Conservation (phyloP, 1,140 invertebrate species). For the Nasonia longicornis region DNA sequence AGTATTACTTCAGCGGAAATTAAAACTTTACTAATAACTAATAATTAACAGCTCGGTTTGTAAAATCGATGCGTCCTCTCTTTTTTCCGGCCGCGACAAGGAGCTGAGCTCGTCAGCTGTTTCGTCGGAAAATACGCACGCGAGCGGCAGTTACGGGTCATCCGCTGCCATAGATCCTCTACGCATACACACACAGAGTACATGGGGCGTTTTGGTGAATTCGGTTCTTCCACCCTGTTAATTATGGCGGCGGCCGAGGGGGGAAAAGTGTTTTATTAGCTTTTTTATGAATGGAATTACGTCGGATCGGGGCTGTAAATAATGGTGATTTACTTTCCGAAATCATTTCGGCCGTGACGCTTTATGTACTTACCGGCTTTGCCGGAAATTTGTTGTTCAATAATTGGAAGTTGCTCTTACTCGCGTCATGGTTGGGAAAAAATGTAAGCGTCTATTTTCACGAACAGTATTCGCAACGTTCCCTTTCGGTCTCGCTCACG, state of each 20-base stretch:
- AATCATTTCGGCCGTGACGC: slow-evolving; percentile 36
- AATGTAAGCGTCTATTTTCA: not conserved
- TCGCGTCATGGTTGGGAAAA: not conserved
- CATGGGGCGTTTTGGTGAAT: slow-evolving; percentile 39
- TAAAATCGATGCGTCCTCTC: not conserved
- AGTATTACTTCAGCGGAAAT: not conserved
- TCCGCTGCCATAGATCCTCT: slow-evolving; percentile 23
- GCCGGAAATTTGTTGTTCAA: slow-evolving; percentile 34
- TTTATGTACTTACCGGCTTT: slow-evolving; percentile 37
- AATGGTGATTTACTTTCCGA: slow-evolving; percentile 47
- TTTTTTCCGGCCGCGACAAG: slow-evolving; percentile 28
- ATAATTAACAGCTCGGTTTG: not conserved
- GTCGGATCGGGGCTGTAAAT: slow-evolving; percentile 44
- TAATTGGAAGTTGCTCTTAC: slow-evolving; percentile 16
- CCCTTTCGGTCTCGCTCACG: not conserved
- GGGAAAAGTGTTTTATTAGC: slow-evolving; percentile 46
- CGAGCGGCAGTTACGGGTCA: slow-evolving; percentile 26
- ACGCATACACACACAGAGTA: not conserved
- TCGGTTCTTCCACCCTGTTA: slow-evolving; percentile 46
- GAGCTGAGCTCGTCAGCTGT: slow-evolving; percentile 30
- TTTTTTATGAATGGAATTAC: slow-evolving; percentile 47
- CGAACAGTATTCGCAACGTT: too few species aligned
- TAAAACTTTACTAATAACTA: too few species aligned
- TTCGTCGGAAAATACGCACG: slow-evolving; percentile 9
- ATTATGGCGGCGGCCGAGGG: slow-evolving; percentile 39